Conservation (phyloP, 1,140 invertebrate genomes). For the Acromyrmex heyeri region DNA sequence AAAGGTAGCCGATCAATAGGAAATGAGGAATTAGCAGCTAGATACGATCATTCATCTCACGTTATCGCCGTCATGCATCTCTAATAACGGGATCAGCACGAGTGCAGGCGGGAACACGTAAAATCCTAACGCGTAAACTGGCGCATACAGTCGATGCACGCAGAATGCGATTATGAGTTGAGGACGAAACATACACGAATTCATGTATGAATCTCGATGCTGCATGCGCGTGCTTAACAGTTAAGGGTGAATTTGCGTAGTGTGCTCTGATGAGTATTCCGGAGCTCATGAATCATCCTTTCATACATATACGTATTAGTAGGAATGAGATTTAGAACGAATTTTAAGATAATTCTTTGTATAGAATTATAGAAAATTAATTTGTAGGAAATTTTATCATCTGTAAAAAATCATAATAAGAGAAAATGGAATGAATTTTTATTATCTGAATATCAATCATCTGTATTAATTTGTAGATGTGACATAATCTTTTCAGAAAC, state of each 20-base stretch:
- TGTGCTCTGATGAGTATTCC: conserved; percentile 30
- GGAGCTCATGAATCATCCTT: conserved; percentile 3
- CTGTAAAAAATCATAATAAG: no score
- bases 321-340: not conserved
- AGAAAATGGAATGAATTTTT: not conserved
- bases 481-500: not conserved
- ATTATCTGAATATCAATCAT: not conserved
- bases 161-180: conserved; percentile 30
- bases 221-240: not conserved
- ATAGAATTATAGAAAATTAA: not conserved
- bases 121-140: conserved; percentile 34
- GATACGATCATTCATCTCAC: conserved; percentile 11
- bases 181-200: conserved; percentile 19
- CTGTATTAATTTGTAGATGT: not conserved
- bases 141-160: not conserved
- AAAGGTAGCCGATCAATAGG: conserved; percentile 3
- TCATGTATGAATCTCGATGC: not conserved
- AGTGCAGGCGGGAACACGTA: conserved; percentile 4
- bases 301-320: not conserved
- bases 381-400: not conserved
- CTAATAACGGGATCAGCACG: conserved; percentile 33
- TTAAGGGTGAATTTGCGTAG: conserved; percentile 10
- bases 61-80: conserved; percentile 9
- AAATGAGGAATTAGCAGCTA: conserved; percentile 41
- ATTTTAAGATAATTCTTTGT: not conserved